Conservation (phyloP, 2,113 vertebrate genomes). For the Dinomys branickii region DNA sequence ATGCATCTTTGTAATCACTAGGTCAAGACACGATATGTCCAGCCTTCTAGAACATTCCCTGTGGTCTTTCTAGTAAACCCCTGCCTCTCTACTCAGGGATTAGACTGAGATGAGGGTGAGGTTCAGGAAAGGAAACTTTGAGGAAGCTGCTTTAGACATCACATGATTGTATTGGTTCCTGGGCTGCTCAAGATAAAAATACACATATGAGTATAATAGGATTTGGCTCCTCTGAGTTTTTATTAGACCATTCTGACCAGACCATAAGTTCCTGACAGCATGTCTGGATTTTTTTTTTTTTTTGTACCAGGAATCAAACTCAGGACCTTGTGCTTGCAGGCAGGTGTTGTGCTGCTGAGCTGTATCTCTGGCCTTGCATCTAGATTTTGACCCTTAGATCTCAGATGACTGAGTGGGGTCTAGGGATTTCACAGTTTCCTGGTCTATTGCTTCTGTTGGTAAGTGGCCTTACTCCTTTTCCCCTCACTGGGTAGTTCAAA, state of each 20-base stretch:
- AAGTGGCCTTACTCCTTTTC: background rate
- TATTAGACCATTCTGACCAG: background rate
- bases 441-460: background rate
- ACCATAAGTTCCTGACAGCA: background rate
- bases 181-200: background rate
- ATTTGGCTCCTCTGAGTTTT: background rate
- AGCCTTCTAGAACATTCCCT: conserved; percentile 9
- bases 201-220: background rate
- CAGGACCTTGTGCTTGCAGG: no score
- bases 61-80: background rate
- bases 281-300: background rate
- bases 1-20: background rate
- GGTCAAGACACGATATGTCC: background rate
- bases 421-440: background rate
- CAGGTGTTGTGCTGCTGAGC: no score
- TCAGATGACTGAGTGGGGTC: background rate
- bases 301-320: no score
- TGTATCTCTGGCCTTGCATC: no score
- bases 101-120: background rate
- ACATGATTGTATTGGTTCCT: background rate
- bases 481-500: background rate
- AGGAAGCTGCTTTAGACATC: background rate
- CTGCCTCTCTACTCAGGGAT: background rate
- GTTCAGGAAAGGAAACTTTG: background rate
- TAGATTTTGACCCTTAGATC: background rate